Evolutionary conservation across 2,888 invertebrate genomes (phyloP), one percentile per base, ranked within the genome.

Genomic region (Ditula angustiorana): DNA sequence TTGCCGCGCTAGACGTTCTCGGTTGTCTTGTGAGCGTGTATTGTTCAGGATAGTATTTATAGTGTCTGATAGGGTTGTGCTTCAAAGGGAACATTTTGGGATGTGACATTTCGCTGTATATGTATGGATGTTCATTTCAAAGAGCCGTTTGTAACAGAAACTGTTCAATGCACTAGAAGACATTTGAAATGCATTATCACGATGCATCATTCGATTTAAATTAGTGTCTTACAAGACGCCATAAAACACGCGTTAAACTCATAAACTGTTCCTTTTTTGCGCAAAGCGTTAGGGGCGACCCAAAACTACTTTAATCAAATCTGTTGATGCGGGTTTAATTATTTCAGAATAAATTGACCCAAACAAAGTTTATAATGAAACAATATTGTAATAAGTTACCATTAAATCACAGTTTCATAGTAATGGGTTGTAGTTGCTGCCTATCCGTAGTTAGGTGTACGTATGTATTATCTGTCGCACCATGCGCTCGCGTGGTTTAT

Each of bases 341-440:
- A 63, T 58, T 46, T 11, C 35, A 33, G 58, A 63, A 63, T 58
- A 63, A 56, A 57, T 63, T 63, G 52, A 26, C 63, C 63, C 63
- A 41, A 33, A 63, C 53, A 35, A 58, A 63, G 41, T 63, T 63
- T 13, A 19, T 58, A 16, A 63, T 50, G 30, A 49, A 37, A 49
- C 56, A 41, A 37, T 33, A 30, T 50, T 56, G 44, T 61, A 47
- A 56, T 62, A 57, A 57, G 56, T 56, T 57, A 19, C 41, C 49
- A 50, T 62, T 57, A 50, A 30, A 57, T 47, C 46, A 26, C 56
- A 23, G 49, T 57, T 62, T 57, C 49, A 16, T 44, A 11, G 30
- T 52, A 63, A 63, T 58, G 50, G 50, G 57, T 61, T 61, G 16
- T 52, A 63, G 50, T 58, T 24, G 21, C 47, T 28, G 23, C 24